phyloP scores from a whole-genome alignment of 2,888 invertebrate species.

The Ypsolopha scabrella region DNA sequence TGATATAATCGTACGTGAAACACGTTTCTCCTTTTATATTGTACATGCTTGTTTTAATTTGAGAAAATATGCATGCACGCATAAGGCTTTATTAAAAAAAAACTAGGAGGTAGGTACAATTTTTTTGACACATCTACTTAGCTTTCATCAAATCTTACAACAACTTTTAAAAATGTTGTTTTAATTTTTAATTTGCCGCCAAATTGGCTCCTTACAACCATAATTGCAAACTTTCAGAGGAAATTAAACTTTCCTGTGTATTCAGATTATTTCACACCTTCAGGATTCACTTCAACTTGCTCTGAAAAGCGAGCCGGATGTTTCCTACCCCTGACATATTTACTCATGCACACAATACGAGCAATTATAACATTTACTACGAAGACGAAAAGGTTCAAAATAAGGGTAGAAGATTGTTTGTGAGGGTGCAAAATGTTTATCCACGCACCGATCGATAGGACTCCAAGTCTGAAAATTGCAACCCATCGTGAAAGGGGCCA shows the following conservation, averaged over 20 bases:
- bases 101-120: no score
- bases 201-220: not conserved
- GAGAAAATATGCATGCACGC: no score
- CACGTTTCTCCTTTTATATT: no score
- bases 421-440: slow-evolving; percentile 57
- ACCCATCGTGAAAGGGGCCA: slow-evolving; percentile 18
- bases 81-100: no score
- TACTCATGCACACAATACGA: not conserved
- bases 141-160: no score
- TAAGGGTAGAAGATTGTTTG: not conserved
- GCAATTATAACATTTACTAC: slow-evolving; percentile 4
- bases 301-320: slow-evolving; percentile 1
- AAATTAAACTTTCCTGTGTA: slow-evolving; percentile 1
- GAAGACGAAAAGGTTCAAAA: slow-evolving; percentile 3
- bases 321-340: not conserved
- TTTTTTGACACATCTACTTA: no score
- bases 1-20: no score
- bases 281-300: not conserved
- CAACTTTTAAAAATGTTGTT: no score
- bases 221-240: not conserved
- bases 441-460: slow-evolving; percentile 61
- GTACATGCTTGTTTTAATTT: no score
- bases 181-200: no score
- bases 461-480: slow-evolving; percentile 60
- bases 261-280: slow-evolving; percentile 3